phyloP scores from a whole-genome alignment of 2,113 vertebrate genomes.

The Chloropsis hardwickii region DNA sequence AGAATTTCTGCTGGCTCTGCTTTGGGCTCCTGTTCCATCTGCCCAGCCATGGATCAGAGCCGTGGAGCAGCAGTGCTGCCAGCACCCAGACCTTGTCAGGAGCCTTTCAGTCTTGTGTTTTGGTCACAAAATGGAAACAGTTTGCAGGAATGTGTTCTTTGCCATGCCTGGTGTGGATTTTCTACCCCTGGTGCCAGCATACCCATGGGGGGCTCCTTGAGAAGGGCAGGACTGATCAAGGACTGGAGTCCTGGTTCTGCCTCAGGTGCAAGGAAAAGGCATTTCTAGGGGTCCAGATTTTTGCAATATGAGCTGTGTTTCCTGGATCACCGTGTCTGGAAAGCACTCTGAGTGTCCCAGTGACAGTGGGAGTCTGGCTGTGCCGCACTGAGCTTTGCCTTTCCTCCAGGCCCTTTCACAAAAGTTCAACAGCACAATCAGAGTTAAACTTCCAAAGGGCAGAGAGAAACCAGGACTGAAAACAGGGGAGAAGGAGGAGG shows the following conservation, averaged over 20 bases:
- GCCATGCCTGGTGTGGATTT: background rate
- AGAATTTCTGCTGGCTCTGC: background rate
- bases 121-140: background rate
- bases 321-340: background rate
- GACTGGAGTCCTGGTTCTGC: background rate
- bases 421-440: background rate
- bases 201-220: background rate
- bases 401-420: background rate
- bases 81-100: background rate
- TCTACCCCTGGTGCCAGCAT: background rate
- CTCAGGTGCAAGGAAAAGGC: background rate
- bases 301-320: background rate
- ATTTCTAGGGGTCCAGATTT: background rate
- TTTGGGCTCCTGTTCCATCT: background rate
- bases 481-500: background rate
- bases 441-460: background rate
- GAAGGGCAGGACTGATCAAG: background rate
- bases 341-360: background rate
- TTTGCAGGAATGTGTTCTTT: background rate
- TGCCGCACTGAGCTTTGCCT: background rate
- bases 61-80: background rate
- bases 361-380: background rate
- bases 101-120: background rate
- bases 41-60: background rate
- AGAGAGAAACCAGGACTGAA: background rate